Evolutionary conservation across 2,888 invertebrate species (phyloP).

Genomic region (Suillia variegata): DNA sequence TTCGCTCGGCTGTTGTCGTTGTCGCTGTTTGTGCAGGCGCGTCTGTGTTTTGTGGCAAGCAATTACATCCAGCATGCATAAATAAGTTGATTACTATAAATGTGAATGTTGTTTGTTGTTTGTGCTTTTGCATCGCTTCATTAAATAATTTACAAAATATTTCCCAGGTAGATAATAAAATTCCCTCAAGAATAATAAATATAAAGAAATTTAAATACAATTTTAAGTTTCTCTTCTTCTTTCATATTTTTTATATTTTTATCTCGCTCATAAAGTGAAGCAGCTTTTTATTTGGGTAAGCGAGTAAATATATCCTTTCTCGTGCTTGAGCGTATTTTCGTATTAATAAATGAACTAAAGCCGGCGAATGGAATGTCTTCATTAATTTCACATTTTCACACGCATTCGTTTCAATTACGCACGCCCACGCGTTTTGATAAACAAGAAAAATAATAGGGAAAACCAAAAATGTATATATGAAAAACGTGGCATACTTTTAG

Average conservation of each 20-base stretch:
- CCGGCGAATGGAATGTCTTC: constrained; percentile 17
- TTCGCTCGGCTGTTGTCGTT: too few species aligned
- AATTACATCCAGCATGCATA: too few species aligned
- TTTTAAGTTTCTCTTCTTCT: not conserved
- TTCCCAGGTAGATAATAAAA: not conserved
- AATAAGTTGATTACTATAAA: too few species aligned
- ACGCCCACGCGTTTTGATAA: constrained; percentile 7
- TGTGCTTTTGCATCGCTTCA: too few species aligned
- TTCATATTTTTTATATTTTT: not conserved
- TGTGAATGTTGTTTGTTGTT: too few species aligned
- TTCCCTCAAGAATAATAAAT: not conserved
- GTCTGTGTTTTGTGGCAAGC: too few species aligned
- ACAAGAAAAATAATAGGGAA: not conserved
- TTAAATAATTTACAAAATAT: not conserved
- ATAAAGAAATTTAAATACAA: not conserved
- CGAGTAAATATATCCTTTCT: too few species aligned
- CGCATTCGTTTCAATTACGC: constrained; percentile 22
- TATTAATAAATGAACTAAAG: constrained; percentile 13
- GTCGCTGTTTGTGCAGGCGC: too few species aligned
- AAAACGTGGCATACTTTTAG: constrained; percentile 9
- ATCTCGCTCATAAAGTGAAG: not conserved
- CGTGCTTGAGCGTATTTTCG: too few species aligned
- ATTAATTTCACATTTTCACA: constrained; percentile 27
- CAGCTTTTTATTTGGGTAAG: too few species aligned
- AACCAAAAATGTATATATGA: not conserved